phyloP scores from a whole-genome alignment of 1,140 invertebrate genomes.

The Trialeurodes vaporariorum region DNA sequence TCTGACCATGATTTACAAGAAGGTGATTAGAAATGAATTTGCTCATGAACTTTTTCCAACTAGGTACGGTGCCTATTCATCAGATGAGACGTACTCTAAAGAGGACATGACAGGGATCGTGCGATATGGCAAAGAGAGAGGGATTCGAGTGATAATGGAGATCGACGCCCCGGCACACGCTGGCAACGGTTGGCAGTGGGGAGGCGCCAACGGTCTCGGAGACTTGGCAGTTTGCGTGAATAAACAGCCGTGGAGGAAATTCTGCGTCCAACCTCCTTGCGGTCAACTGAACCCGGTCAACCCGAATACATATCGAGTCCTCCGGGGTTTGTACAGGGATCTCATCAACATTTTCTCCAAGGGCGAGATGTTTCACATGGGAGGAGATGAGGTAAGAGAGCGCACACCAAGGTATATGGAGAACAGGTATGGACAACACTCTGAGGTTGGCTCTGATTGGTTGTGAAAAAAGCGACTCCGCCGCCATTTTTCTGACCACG shows the following conservation, averaged over 20 bases:
- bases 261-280: constrained; percentile 72
- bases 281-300: constrained; percentile 75
- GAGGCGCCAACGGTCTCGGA: constrained; percentile 41
- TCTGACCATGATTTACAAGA: too few species aligned
- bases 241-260: constrained; percentile 54
- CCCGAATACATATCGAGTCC: constrained; percentile 52
- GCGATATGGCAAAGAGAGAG: constrained; percentile 54
- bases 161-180: constrained; percentile 77
- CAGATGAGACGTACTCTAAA: constrained; percentile 50
- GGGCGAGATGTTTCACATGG: constrained; percentile 60
- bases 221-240: constrained; percentile 64
- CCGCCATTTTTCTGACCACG: too few species aligned
- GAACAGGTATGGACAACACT: too few species aligned
- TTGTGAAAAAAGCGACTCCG: too few species aligned
- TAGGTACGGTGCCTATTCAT: constrained; percentile 62
- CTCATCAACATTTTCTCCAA: constrained; percentile 45
- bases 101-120: constrained; percentile 52
- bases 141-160: constrained; percentile 64
- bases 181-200: constrained; percentile 70
- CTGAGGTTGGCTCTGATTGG: too few species aligned
- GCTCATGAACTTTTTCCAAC: too few species aligned
- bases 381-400: constrained; percentile 63
- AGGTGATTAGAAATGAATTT: too few species aligned
- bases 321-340: constrained; percentile 55
- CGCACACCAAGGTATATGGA: too few species aligned